A percentile compares a stretch with the other conserved stretches of the same genome.
Conservation (phyloP, 2,888 invertebrate genomes). For the Drosophila histrio region DNA sequence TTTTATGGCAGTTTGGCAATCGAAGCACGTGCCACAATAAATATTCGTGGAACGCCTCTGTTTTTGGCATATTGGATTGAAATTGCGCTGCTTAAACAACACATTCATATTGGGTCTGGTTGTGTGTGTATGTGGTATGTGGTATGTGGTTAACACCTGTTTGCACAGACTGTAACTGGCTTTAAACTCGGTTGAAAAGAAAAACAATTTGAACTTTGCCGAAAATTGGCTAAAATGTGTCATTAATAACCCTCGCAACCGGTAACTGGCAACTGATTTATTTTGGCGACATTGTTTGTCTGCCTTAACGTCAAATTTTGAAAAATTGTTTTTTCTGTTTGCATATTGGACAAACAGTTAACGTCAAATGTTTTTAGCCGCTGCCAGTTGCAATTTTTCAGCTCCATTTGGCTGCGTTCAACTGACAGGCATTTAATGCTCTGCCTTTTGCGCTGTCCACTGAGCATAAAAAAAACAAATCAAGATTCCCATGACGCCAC, state of each 20-base stretch:
- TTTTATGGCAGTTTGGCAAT: conserved; percentile 55
- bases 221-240: conserved; percentile 24
- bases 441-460: conserved; percentile 16
- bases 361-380: background rate
- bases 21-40: conserved; percentile 71
- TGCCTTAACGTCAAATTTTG: conserved; percentile 54
- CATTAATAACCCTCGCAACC: conserved; percentile 64
- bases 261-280: conserved; percentile 44
- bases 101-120: conserved; percentile 22
- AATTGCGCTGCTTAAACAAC: conserved; percentile 44
- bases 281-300: conserved; percentile 42
- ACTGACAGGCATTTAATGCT: conserved; percentile 27
- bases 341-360: conserved; percentile 35
- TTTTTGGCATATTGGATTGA: conserved; percentile 53
- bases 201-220: conserved; percentile 1
- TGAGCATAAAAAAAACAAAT: conserved; percentile 46
- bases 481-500: conserved; percentile 21
- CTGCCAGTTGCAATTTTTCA: conserved; percentile 68
- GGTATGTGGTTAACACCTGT: conserved; percentile 58
- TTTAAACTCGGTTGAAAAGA: conserved; percentile 11
- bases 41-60: conserved; percentile 48
- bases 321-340: conserved; percentile 60
- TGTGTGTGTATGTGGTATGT: background rate
- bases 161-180: conserved; percentile 11
- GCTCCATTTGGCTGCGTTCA: conserved; percentile 57